A percentile compares a stretch with the other conserved stretches of the same genome.
Evolutionary conservation across 2,888 invertebrate genomes (phyloP).

Genomic region (Idaea straminata): DNA sequence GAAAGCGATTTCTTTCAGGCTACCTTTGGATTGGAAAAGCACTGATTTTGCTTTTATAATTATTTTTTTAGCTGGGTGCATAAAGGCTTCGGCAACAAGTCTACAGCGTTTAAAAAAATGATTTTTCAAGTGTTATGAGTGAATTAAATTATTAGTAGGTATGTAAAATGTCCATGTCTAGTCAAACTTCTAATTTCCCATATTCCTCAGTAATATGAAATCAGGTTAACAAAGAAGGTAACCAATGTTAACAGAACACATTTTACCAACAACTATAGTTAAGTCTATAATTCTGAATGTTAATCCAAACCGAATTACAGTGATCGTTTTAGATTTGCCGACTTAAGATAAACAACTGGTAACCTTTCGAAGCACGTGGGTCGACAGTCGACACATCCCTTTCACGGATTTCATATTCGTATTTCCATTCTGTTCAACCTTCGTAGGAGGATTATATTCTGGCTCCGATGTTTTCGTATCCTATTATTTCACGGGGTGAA

Average conservation of each 20-base stretch:
- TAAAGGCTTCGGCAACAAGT: too few species aligned
- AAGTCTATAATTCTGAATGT: constrained; percentile 25
- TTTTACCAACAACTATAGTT: constrained; percentile 11
- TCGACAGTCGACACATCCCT: constrained; percentile 55
- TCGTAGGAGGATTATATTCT: constrained; percentile 78
- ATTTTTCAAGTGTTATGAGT: background rate
- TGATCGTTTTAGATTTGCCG: constrained; percentile 65
- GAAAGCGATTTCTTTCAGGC: too few species aligned
- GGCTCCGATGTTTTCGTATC: constrained; percentile 79
- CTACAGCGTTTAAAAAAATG: background rate
- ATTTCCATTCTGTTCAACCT: constrained; percentile 76
- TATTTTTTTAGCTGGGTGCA: too few species aligned
- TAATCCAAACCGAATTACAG: constrained; percentile 36
- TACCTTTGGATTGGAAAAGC: too few species aligned
- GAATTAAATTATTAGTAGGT: background rate
- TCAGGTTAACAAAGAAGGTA: background rate
- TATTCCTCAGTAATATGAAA: constrained; percentile 7
- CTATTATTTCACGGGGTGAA: constrained; percentile 80
- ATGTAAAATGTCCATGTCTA: background rate
- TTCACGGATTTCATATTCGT: constrained; percentile 77
- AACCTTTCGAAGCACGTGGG: constrained; percentile 71
- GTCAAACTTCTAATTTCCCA: background rate
- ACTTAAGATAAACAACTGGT: constrained; percentile 65
- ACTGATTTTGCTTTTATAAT: background rate
- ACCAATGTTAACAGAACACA: constrained; percentile 13